Percentiles rank a stretch among this genome's conserved stretches.
phyloP scores from a whole-genome alignment of 2,113 vertebrate species.

The Crotalus viridis region DNA sequence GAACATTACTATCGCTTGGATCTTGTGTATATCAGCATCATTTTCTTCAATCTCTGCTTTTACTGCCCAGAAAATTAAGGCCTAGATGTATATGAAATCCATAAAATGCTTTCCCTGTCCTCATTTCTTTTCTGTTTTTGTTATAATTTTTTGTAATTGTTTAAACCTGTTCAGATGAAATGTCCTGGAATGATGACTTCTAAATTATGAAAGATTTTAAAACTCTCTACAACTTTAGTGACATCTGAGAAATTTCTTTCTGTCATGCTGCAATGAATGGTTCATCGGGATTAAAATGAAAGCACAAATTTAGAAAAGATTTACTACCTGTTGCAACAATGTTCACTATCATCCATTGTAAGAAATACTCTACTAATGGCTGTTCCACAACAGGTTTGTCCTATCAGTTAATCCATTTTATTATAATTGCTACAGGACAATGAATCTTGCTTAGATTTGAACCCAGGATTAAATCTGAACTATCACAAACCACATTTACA shows the following conservation, averaged over 20 bases:
- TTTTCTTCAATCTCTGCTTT: neutral
- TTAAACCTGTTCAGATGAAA: conserved; percentile 64
- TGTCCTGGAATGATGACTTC: conserved; percentile 49
- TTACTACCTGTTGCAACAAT: conserved; percentile 26
- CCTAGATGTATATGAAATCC: conserved; percentile 47
- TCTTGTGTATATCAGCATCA: neutral
- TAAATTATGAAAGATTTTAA: conserved; percentile 67
- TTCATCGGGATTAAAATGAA: conserved; percentile 53
- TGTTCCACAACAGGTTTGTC: neutral
- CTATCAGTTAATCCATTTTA: neutral
- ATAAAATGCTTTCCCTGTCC: conserved; percentile 55
- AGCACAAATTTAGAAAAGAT: conserved; percentile 30
- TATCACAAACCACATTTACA: neutral
- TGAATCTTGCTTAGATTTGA: neutral
- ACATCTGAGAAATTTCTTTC: conserved; percentile 68
- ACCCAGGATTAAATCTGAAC: neutral
- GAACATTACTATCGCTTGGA: neutral
- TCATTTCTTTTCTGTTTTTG: conserved; percentile 33
- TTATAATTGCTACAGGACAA: neutral
- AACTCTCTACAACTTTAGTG: conserved; percentile 61
- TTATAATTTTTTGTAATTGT: conserved; percentile 61
- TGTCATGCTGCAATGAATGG: conserved; percentile 49
- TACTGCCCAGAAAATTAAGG: conserved; percentile 59
- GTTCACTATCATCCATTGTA: neutral
- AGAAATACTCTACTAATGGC: neutral